Evolutionary conservation across 1,140 invertebrate genomes (phyloP), one percentile per base, ranked within the genome.

Genomic region (Danaus plexippus): DNA sequence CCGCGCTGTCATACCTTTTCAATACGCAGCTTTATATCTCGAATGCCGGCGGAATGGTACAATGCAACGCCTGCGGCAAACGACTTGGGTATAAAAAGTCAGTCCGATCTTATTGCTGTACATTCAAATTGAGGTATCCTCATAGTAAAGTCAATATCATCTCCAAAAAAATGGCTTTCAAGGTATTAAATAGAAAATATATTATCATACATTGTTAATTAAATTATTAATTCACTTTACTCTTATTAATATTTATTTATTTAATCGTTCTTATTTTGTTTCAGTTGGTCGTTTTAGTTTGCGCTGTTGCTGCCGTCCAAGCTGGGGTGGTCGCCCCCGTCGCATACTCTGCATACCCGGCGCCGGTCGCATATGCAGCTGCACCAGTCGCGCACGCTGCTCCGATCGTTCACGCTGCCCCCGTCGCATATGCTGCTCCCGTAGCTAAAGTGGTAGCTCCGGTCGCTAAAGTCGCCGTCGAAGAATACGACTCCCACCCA

Each of bases 401-500:
- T 10, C 80, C 80, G 9, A 67, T 71, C 2, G 71, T 73, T 9
- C 73, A 79, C 50, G 64, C 71, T 44, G 69, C 75, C 2, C 71
- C 68, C 9, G 54, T 75, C 0, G 63, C 63, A 13, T 61, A 70
- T 58, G 59, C 72, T 12, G 74, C 75, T 0, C 77, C 74, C 8
- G 64, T 77, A 3, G 66, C 69, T 9, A 65, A 77, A 55, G 12
- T 54, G 2, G 62, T 74, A 0, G 88, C 81, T 9, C 72, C 77
- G 45, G 64, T 79, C 43, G 63, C 71, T 47, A 71, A 75, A 43
- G 64, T 72, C 40, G 68, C 71, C 47, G 64, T 73, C 11, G 72
- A 74, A 18, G 70, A 73, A 46, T 77, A 72, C 62, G 87, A 89
- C 54, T 85, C 89, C 22, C 87, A 90, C 58, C 90, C 90, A 0